A percentile compares a stretch with the other conserved stretches of the same genome.
Evolutionary conservation across 2,113 vertebrate species (phyloP).

Genomic region (Ciconia stormi): DNA sequence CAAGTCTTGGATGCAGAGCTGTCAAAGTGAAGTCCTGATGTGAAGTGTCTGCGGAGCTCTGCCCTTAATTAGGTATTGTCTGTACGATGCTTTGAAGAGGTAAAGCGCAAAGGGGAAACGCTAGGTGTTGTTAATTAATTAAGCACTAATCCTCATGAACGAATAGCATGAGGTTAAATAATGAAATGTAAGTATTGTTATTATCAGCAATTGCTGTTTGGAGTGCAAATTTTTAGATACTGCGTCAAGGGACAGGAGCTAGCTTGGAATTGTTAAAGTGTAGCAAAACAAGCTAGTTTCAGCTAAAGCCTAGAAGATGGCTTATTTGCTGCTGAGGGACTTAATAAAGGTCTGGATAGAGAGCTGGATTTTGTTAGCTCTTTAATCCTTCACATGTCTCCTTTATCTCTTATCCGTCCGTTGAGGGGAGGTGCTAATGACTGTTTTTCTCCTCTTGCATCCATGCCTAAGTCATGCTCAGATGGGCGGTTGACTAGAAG

Average conservation of each 20-base stretch:
- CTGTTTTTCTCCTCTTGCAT: neutral
- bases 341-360: neutral
- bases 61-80: constrained; percentile 53
- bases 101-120: constrained; percentile 55
- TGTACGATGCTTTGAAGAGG: constrained; percentile 47
- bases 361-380: neutral
- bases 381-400: neutral
- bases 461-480: neutral
- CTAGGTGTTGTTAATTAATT: constrained; percentile 68
- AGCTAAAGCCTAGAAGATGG: neutral
- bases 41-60: constrained; percentile 37
- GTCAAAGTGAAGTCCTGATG: constrained; percentile 19
- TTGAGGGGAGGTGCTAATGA: neutral
- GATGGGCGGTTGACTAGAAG: neutral
- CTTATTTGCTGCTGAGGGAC: neutral
- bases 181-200: constrained; percentile 63
- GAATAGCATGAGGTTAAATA: constrained; percentile 64
- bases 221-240: neutral
- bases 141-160: constrained; percentile 49
- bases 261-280: neutral
- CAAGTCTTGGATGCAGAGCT: neutral
- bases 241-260: neutral
- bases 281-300: neutral
- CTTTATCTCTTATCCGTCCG: neutral
- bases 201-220: constrained; percentile 52